These are phyloP conservation scores for Umimayanthus chanpuru DNA, from an alignment of 92 coral and sea anemone genomes.

Conservation along the genomic window DNA sequence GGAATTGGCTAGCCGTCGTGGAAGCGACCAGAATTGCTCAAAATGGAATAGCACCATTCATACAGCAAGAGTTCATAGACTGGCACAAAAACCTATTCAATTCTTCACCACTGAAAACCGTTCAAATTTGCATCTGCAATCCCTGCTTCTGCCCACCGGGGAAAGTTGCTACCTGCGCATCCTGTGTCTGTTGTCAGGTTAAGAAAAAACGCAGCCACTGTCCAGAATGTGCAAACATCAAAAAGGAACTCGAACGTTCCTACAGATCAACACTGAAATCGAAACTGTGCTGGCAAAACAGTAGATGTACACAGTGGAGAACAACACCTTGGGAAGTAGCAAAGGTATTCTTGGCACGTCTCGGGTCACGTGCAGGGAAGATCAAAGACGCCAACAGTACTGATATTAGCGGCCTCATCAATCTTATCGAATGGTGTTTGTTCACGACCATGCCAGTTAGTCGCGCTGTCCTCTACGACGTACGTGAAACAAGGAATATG, in stretches of 20 bases:
- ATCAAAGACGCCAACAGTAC: neutral
- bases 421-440: neutral
- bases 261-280: no score
- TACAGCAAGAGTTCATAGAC: neutral
- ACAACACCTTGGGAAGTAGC: neutral
- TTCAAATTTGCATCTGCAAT: neutral
- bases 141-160: neutral
- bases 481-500: neutral
- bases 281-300: neutral
- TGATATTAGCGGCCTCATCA: conserved; percentile 7
- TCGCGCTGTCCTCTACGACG: neutral
- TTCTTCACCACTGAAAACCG: neutral
- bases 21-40: conserved; percentile 13
- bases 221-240: neutral
- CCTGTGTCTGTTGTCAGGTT: neutral
- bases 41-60: neutral
- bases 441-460: neutral
- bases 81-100: neutral
- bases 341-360: neutral
- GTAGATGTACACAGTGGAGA: neutral
- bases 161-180: neutral
- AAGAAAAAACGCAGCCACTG: neutral
- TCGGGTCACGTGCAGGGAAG: neutral
- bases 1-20: neutral
- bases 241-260: neutral